These are phyloP conservation scores for Isichthys henryi DNA, from an alignment of 2,113 vertebrate species.

Conservation along the genomic window DNA sequence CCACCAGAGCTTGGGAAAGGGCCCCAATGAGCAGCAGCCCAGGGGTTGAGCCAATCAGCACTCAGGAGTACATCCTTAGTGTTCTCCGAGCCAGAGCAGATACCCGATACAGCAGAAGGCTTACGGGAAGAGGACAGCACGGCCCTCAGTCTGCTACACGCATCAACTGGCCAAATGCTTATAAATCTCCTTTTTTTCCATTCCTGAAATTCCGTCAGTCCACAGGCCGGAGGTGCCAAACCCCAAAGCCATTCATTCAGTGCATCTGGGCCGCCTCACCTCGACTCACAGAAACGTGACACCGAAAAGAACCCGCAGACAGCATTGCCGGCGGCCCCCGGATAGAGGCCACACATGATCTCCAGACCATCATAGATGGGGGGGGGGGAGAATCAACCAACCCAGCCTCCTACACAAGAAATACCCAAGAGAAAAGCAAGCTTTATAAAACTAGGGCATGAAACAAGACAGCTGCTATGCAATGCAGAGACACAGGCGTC, in stretches of 20 bases:
- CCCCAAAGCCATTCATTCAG: background rate
- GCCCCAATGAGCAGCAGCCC: background rate
- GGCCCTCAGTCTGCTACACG: background rate
- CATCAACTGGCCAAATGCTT: background rate
- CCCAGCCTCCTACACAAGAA: background rate
- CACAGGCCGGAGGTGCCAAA: background rate
- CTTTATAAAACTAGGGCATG: background rate
- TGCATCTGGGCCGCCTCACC: background rate
- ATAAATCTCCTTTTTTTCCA: background rate
- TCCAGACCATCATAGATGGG: slow-evolving; percentile 2
- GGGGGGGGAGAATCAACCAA: background rate
- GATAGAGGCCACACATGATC: background rate
- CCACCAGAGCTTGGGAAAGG: background rate
- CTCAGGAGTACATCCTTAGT: background rate
- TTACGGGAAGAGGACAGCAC: background rate
- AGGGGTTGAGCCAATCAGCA: background rate
- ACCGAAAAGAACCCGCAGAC: background rate
- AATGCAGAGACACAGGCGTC: background rate
- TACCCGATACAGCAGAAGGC: background rate
- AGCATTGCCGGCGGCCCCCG: background rate
- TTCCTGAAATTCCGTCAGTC: background rate
- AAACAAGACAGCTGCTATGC: background rate
- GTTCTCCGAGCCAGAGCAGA: background rate
- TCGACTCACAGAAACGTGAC: background rate
- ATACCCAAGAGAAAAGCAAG: background rate